phyloP scores from a whole-genome alignment of 1,140 invertebrate genomes.

The Tetramorium alpestre region DNA sequence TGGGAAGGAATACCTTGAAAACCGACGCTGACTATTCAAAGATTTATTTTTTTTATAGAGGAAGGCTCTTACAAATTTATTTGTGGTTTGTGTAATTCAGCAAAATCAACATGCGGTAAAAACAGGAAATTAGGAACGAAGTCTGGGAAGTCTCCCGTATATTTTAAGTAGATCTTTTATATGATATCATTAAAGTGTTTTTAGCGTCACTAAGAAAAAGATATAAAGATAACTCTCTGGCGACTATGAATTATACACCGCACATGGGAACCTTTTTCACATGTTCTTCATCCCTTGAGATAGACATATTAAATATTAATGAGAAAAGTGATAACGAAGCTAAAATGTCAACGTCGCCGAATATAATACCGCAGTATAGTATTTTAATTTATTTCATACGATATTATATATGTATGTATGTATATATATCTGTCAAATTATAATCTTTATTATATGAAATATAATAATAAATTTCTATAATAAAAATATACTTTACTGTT shows the following conservation, averaged over 20 bases:
- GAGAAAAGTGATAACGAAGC: slow-evolving; percentile 25
- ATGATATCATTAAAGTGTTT: not conserved
- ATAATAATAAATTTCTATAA: not conserved
- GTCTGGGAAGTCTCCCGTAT: not conserved
- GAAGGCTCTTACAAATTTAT: not conserved
- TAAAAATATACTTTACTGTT: not conserved
- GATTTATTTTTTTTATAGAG: not conserved
- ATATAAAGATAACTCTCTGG: not conserved
- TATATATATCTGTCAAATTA: not conserved
- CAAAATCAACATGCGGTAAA: slow-evolving; percentile 21
- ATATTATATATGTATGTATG: not conserved
- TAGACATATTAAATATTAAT: slow-evolving; percentile 24
- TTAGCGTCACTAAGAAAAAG: not conserved
- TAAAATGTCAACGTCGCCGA: not conserved
- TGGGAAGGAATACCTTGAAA: not conserved
- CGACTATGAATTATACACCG: not conserved
- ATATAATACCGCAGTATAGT: not conserved
- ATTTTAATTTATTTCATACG: not conserved
- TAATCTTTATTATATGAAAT: not conserved
- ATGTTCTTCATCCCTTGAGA: not conserved
- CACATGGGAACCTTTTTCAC: not conserved
- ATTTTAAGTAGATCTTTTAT: not conserved
- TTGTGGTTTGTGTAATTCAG: not conserved
- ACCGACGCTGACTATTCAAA: not conserved
- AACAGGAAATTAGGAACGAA: not conserved